These are phyloP conservation scores for Boulengeromyrus knoepffleri DNA, from an alignment of 2,113 vertebrate genomes.

Conservation along the genomic window DNA sequence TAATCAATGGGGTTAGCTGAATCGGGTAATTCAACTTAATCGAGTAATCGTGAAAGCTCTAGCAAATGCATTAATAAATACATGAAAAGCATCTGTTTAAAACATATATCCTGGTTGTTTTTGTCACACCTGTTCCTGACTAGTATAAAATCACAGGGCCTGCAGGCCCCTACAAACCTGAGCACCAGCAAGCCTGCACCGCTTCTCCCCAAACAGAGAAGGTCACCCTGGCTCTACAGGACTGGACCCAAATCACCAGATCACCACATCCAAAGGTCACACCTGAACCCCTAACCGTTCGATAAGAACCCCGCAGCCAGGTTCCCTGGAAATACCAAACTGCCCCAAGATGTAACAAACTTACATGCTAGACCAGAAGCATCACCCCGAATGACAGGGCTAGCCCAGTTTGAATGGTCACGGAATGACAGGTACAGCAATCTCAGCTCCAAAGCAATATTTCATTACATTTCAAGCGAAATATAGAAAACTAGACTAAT, in stretches of 20 bases:
- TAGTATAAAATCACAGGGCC: background rate
- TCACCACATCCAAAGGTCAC: background rate
- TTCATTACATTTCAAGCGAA: background rate
- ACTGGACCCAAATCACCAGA: background rate
- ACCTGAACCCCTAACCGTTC: background rate
- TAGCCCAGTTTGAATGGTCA: background rate
- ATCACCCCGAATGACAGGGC: background rate
- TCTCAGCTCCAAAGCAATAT: background rate
- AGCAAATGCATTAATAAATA: background rate
- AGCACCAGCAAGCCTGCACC: background rate
- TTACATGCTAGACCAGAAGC: background rate
- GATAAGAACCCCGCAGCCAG: background rate
- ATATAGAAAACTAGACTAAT: background rate
- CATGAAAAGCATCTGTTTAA: background rate
- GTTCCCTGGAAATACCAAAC: background rate
- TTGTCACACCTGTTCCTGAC: background rate
- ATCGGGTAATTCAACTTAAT: background rate
- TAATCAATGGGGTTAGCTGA: background rate
- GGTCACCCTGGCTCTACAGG: background rate
- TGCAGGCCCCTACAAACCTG: no score
- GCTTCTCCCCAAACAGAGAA: background rate
- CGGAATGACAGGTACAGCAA: background rate
- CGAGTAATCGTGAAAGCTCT: background rate
- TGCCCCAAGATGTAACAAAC: background rate
- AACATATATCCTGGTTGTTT: background rate